Evolutionary conservation across 1,140 invertebrate species (phyloP), one percentile per base, ranked within the genome.

Genomic region (Hypothenemus hampei): DNA sequence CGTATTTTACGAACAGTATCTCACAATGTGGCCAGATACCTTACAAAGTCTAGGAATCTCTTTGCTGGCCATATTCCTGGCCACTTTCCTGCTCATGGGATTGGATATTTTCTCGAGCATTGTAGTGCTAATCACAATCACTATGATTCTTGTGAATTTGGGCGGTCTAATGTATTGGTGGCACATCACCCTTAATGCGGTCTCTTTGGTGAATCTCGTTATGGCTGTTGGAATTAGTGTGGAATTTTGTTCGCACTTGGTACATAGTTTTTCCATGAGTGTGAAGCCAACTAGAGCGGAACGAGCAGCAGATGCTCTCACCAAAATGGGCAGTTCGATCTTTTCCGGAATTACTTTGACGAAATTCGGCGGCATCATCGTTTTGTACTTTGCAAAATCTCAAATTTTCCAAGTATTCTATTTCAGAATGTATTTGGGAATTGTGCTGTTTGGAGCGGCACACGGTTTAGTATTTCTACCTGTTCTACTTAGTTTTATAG

Each of bases 1-100:
- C 69, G 95, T 99, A 8, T 99, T 97, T 74, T 99, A 99, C 69
- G 97, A 99, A 72, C 97, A 99, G 75, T 99, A 99, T 73, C 75
- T 98, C 52, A 97, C 92, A 3, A 96, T 98, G 81, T 95, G 93
- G 85, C 75, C 83, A 0, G 92, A 98, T 62, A 91, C 93, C 0
- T 64, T 97, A 4, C 80, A 86, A 60, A 94, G 91, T 65, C 78
- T 99, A 67, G 81, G 82, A 3, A 85, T 97, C 39, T 97, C 93
- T 3, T 74, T 97, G 24, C 69, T 84, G 4, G 91, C 92, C 8
- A 95, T 99, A 52, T 97, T 98, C 68, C 75, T 97, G 6, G 93
- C 97, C 0, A 94, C 93, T 0, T 93, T 96, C 69, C 55, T 99
- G 3, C 75, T 99, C 16, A 91, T 98, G 78, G 95, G 95, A 24